Percentiles rank a stretch among this genome's conserved stretches.
Conservation (phyloP, 2,113 vertebrate genomes). For the Phrynosoma blainvillii region DNA sequence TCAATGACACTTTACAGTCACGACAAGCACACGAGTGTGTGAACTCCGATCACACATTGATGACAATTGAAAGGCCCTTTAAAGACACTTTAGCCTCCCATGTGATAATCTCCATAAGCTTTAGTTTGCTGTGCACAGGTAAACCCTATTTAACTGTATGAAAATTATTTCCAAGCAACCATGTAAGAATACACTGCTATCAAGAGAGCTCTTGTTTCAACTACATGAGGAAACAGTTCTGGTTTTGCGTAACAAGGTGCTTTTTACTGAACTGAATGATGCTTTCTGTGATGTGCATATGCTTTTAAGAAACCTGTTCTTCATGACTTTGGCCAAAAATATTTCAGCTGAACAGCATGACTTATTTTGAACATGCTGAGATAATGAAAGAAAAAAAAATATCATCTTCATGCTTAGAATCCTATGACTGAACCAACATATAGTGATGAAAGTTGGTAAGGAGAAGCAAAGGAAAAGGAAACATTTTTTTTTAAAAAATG, state of each 20-base stretch:
- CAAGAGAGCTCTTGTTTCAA: neutral
- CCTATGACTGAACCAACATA: conserved; percentile 36
- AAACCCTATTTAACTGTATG: neutral
- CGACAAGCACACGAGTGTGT: too few species aligned
- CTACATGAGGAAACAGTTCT: neutral
- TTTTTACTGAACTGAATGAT: conserved; percentile 32
- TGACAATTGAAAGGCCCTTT: too few species aligned
- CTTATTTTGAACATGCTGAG: neutral
- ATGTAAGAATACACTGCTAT: neutral
- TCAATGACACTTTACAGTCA: too few species aligned
- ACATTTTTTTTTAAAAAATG: neutral
- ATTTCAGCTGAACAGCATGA: conserved; percentile 39
- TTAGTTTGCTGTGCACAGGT: neutral
- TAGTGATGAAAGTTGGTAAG: neutral
- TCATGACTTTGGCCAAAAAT: conserved; percentile 51
- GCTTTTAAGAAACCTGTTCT: conserved; percentile 32
- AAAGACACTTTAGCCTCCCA: too few species aligned
- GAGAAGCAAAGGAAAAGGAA: conserved; percentile 4
- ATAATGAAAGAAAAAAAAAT: neutral
- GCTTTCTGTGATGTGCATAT: conserved; percentile 30
- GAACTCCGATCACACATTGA: too few species aligned
- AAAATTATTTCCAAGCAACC: neutral
- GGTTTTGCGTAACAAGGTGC: neutral
- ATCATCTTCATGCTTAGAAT: conserved; percentile 28
- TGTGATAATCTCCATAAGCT: too few species aligned